A percentile compares a stretch with the other conserved stretches of the same genome.
Evolutionary conservation across 2,113 vertebrate species (phyloP).

Genomic region (Corapipo altera): DNA sequence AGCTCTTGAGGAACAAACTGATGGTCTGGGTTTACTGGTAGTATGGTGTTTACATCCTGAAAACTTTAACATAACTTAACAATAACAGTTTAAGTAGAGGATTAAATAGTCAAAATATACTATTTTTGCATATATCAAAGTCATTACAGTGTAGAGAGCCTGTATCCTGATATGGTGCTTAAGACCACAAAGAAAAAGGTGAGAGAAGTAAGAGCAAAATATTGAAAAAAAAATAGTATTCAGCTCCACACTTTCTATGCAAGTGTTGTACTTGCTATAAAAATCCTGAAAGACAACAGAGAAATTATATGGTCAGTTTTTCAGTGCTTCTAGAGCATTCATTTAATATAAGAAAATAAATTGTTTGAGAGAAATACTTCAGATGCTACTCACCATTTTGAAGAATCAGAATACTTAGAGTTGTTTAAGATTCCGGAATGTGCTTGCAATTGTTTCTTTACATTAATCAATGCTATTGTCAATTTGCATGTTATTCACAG

Average conservation of each 20-base stretch:
- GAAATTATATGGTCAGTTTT: neutral
- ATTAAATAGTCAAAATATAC: neutral
- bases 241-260: neutral
- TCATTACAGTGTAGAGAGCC: neutral
- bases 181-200: neutral
- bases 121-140: neutral
- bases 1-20: neutral
- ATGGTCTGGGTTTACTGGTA: neutral
- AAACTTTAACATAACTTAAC: neutral
- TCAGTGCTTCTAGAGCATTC: neutral
- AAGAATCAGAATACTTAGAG: neutral
- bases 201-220: neutral
- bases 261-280: neutral
- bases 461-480: neutral
- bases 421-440: neutral
- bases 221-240: neutral
- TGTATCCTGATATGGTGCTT: neutral
- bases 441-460: neutral
- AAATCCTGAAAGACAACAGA: neutral
- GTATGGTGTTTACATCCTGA: neutral
- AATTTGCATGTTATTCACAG: neutral
- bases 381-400: neutral
- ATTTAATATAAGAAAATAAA: neutral
- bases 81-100: neutral
- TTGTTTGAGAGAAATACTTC: neutral